Evolutionary conservation across 1,140 invertebrate species (phyloP), one percentile per base, ranked within the genome.

Genomic region (Planococcus citri): DNA sequence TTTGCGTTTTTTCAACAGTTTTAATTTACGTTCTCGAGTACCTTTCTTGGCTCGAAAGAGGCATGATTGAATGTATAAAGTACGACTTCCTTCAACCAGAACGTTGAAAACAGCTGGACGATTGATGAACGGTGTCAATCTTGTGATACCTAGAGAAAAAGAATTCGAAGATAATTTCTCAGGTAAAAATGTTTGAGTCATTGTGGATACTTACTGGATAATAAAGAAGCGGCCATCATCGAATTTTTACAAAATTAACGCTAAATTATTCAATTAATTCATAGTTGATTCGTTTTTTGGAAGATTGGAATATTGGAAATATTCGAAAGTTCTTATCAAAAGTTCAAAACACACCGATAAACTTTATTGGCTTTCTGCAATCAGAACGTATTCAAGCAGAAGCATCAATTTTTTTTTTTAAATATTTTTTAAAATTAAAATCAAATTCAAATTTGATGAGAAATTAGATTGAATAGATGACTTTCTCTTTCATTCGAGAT

Each of bases 21-120:
- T 72, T 4, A 41, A 41, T 37, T 72, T 72, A 38, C 71, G 69
- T n/a, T 72, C 71, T 58, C 71, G 68, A 1, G 71, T 72, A 41
- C 71, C 21, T 51, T 70, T 72, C 37, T 67, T 69, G 29, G 71
- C 71, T 20, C 69, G 61, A 57, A 38, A 72, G 17, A 64, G 20
- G 24, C 60, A 64, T 27, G 60, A 64, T 21, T 64, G 60, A 24
- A 64, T 9, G 24, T 25, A 64, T 25, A 64, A 17, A 25, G 60
- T 17, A 51, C 41, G 41, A 51, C 41, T 51, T 9, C 12, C 17
- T n/a, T 51, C 41, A 17, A 51, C n/a, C 17, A 51, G 17, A 20
- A 51, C n/a, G 41, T 51, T 51, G n/a, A 17, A 17, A n/a, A 51
- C 41, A 9, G 41, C 3, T 9, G 41, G 41, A n/a, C 17, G 17